phyloP scores from a whole-genome alignment of 2,797 vertebrate species.

The Eospalax fontanierii region DNA sequence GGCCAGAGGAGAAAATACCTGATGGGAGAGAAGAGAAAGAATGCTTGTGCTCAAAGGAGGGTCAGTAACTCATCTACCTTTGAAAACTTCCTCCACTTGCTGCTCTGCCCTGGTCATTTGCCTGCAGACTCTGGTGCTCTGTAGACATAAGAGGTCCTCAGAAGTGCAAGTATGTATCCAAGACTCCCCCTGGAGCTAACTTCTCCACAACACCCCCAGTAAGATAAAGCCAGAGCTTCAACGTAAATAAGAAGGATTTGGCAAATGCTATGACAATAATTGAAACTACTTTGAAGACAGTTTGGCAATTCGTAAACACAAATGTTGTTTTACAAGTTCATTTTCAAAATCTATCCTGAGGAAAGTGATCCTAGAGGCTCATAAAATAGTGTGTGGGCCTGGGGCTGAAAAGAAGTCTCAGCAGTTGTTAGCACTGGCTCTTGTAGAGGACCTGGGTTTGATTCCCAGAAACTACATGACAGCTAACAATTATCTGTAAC shows the following conservation, averaged over 20 bases:
- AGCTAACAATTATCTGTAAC: too few species aligned
- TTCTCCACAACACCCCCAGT: not conserved
- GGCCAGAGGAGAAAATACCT: conserved; percentile 93
- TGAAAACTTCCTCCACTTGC: not conserved
- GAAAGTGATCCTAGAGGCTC: not conserved
- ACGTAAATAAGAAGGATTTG: not conserved
- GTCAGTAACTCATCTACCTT: not conserved
- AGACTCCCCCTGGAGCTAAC: not conserved
- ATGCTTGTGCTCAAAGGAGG: not conserved
- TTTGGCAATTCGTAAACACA: not conserved
- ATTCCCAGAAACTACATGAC: too few species aligned
- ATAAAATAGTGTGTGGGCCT: fast-evolving
- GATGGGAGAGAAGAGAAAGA: not conserved
- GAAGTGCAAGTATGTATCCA: too few species aligned
- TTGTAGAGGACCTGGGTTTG: too few species aligned
- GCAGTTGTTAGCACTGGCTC: too few species aligned
- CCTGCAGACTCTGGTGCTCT: not conserved
- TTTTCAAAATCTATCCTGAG: not conserved
- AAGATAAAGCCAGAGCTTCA: not conserved
- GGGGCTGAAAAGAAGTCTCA: too few species aligned
- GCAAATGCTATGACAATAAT: not conserved
- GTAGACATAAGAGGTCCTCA: not conserved
- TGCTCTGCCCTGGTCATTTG: not conserved
- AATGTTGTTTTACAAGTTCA: not conserved
- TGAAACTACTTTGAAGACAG: not conserved